Percentiles rank a stretch among this genome's conserved stretches.
Evolutionary conservation across 2,888 invertebrate species (phyloP).

Genomic region (Aplocera efformata): DNA sequence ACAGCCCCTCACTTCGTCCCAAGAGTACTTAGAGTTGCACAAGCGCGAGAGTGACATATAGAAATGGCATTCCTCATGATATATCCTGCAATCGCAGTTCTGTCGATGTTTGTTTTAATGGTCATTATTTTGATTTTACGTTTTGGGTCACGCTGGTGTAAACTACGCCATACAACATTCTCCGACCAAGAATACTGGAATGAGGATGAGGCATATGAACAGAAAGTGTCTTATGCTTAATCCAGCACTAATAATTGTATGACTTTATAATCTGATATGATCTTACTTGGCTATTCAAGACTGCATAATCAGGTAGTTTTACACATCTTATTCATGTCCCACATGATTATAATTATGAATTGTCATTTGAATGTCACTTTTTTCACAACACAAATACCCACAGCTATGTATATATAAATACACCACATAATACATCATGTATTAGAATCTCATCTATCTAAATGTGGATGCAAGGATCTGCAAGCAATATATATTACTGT

Average conservation of each 20-base stretch:
- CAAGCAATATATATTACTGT: too few species aligned
- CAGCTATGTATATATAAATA: too few species aligned
- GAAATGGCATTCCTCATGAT: slow-evolving; percentile 86
- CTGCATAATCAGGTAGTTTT: too few species aligned
- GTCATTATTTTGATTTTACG: slow-evolving; percentile 88
- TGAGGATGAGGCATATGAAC: slow-evolving; percentile 83
- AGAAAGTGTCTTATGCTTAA: slow-evolving; percentile 81
- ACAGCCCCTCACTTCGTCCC: slow-evolving; percentile 66
- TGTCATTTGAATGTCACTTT: too few species aligned
- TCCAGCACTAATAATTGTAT: background rate
- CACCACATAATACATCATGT: too few species aligned
- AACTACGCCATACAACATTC: slow-evolving; percentile 84
- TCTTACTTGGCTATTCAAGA: too few species aligned
- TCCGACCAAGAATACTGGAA: slow-evolving; percentile 83
- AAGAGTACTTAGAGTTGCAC: slow-evolving; percentile 83
- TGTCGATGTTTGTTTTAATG: slow-evolving; percentile 86
- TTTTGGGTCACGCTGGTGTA: slow-evolving; percentile 86
- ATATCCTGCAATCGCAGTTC: slow-evolving; percentile 87
- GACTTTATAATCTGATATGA: too few species aligned
- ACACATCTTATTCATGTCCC: too few species aligned
- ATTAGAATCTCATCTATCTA: too few species aligned
- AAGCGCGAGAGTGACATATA: slow-evolving; percentile 92
- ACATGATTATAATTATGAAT: too few species aligned
- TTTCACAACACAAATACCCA: too few species aligned
- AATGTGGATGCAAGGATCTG: too few species aligned